Evolutionary conservation across 2,113 vertebrate genomes (phyloP), one percentile per base, ranked within the genome.

Genomic region (Gopherus evgoodei): DNA sequence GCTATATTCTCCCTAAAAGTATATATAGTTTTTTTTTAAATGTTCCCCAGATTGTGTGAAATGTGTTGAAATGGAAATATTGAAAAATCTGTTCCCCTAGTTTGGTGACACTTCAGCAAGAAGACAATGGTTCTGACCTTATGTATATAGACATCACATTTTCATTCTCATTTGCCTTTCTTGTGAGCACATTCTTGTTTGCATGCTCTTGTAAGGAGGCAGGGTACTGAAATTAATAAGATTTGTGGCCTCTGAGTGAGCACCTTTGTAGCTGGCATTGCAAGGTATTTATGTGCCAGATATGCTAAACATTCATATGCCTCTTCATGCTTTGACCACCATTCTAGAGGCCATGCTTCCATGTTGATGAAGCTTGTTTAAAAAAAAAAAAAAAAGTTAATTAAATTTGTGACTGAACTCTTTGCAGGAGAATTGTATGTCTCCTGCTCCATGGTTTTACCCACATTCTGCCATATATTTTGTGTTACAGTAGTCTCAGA

Each of bases 211-310:
- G 56, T 14, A 21, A 53, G 47, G 75, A 24, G 89, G 54, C 90
- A 56, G 1, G 54, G 31, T 86, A 90, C 75, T 91, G 81, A 97
- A 96, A 93, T 90, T 89, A 91, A 94, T 84, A 79, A 93, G 91
- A 87, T 47, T 47, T 47, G 47, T 47, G 47, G 47, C 9, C 62
- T 65, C n/a, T 79, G 31, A 95, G 17, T 83, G 84, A 94, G 12
- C 49, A 50, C 49, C 49, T 14, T 50, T 50, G 49, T 50, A 50
- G 49, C 49, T 14, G 49, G 49, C 49, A 14, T 50, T 50, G 49
- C 12, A 50, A 50, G 49, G 49, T 50, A 50, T 50, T 50, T 50
- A 50, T 50, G 49, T 50, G 49, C 49, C 49, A 50, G 49, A 50
- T 14, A 13, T 50, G 12, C 49, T 50, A 50, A 50, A 50, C 49